These are phyloP conservation scores for Menidia menidia DNA, from an alignment of 2,797 vertebrate genomes.

Conservation along the genomic window DNA sequence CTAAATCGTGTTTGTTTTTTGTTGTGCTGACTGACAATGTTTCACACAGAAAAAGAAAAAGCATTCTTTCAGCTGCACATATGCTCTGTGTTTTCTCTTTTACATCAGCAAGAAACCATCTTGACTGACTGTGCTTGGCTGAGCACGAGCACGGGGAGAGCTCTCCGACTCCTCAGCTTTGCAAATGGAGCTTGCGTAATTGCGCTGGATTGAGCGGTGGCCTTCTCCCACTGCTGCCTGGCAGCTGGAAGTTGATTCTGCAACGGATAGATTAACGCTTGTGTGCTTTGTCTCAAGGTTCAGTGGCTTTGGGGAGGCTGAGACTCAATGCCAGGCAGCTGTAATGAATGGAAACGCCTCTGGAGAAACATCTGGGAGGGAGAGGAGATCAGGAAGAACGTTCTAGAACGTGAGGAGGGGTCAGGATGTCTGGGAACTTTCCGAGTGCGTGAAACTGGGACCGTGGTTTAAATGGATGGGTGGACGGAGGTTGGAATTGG, in stretches of 20 bases:
- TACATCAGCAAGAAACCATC: conserved; percentile 37
- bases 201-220: conserved; percentile 37
- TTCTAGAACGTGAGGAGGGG: conserved; percentile 16
- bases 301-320: conserved; percentile 49
- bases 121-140: conserved; percentile 38
- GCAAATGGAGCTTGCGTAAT: conserved; percentile 61
- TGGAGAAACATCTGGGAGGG: conserved; percentile 71
- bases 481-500: not conserved
- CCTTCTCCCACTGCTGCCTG: conserved; percentile 17
- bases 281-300: conserved; percentile 52
- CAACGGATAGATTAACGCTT: conserved; percentile 73
- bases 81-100: conserved; percentile 46
- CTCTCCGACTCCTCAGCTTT: conserved; percentile 44
- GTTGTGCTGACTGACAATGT: no score
- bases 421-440: conserved; percentile 6
- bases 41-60: conserved; percentile 16
- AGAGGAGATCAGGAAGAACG: conserved; percentile 26
- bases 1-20: not conserved
- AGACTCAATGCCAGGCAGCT: conserved; percentile 65
- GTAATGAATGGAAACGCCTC: conserved; percentile 52
- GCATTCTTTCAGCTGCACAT: conserved; percentile 42
- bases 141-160: conserved; percentile 14
- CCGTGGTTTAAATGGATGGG: not conserved
- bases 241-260: conserved; percentile 61
- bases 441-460: not conserved